A percentile compares a stretch with the other conserved stretches of the same genome.
Evolutionary conservation across 2,113 vertebrate genomes (phyloP).

Genomic region (Mus musculus): DNA sequence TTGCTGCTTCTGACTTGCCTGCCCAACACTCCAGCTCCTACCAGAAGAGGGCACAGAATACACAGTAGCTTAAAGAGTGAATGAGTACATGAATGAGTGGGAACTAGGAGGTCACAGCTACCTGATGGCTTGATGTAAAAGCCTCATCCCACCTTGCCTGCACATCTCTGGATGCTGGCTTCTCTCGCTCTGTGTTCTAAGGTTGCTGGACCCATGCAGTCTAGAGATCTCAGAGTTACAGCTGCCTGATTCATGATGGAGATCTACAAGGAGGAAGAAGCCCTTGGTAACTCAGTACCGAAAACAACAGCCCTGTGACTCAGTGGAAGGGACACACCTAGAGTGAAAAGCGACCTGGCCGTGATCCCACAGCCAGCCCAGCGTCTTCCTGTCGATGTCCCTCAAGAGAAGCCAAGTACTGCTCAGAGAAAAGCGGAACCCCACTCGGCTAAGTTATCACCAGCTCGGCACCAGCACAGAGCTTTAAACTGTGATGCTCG

Average conservation of each 20-base stretch:
- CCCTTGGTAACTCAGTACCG: neutral
- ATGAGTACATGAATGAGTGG: neutral
- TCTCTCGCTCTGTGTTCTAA: neutral
- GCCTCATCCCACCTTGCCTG: neutral
- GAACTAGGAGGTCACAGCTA: neutral
- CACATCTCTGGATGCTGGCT: neutral
- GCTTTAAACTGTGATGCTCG: slow-evolving; percentile 66
- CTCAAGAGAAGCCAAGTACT: neutral
- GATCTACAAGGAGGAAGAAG: neutral
- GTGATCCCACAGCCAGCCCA: neutral
- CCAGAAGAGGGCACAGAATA: neutral
- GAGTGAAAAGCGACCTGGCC: neutral
- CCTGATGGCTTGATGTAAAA: neutral
- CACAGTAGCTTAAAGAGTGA: neutral
- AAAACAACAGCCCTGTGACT: neutral
- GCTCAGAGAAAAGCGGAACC: neutral
- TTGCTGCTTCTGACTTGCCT: neutral
- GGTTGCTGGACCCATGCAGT: neutral
- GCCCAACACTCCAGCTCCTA: neutral
- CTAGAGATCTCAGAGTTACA: neutral
- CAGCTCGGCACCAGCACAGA: neutral
- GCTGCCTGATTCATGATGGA: neutral
- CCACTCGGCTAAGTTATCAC: neutral
- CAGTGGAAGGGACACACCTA: neutral
- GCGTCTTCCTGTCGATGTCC: neutral